Evolutionary conservation across 1,140 invertebrate species (phyloP), one percentile per base, ranked within the genome.

Genomic region (Leptonema lineaticorne): DNA sequence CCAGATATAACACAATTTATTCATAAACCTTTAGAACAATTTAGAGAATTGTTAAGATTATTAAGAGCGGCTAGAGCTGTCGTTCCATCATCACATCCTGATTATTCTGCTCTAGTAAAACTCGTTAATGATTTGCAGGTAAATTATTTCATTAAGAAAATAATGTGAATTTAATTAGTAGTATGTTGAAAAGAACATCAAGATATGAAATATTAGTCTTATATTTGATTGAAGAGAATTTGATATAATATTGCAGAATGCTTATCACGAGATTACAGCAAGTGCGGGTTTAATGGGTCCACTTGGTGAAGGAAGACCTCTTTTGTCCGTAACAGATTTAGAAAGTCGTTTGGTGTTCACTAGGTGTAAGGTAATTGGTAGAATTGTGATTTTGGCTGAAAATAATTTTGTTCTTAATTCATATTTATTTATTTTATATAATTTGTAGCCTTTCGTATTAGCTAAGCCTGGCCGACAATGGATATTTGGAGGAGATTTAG

Each of bases 321-420:
- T 93, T 27, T 77, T 93, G 2, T 91, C 90, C 33, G 82, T 93
- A 26, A 90, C 92, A 77, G 92, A 93, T 75, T 82, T 93, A 46
- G 92, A 93, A 77, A 91, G 90, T 74, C 82, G 92, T 72, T 83
- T 93, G 74, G 92, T 93, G 67, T 93, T 93, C 79, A 92, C 92
- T 72, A 88, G 90, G 78, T 93, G 92, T 83, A 93, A 92, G 82
- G 87, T 85, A 81, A 80, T 77, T 71, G 26, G 5, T 18, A 28
- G 18, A 50, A 29, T 26, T 59, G 16, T 59, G n/a, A 22, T 33
- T 26, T 26, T 24, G 9, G 20, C 16, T 33, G 30, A 33, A 33
- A 33, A 33, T 11, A 46, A 9, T 9, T 9, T 16, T 9, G 41
- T 46, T 4, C 14, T 20, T 22, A 18, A 53, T 53, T 53, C 11